Evolutionary conservation across 2,797 vertebrate genomes (phyloP), one percentile per base, ranked within the genome.

Genomic region (Furcifer pardalis): DNA sequence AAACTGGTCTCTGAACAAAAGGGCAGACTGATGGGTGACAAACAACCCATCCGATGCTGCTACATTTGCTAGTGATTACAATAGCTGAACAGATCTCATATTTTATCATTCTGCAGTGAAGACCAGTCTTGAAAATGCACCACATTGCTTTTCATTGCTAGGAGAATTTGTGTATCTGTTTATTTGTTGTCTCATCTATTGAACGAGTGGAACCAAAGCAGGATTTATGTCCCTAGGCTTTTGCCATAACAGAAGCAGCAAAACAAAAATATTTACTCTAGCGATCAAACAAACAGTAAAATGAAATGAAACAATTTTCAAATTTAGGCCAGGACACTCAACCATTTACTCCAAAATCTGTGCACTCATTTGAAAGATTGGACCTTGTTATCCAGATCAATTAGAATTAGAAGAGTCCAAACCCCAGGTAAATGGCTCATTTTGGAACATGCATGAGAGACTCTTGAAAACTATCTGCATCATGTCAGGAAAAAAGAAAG

Each of bases 361-460:
- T 72, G 35, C 3, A 35, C 13, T 77, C 23, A n/a, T 82, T 82
- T 77, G 65, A 27, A 19, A 52, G n/a, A 32, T 9, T 66, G 62
- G 5, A 49, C 56, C 40, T 37, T 27, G 9, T 69, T 60, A 49
- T 71, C 9, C 15, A 32, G 72, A 78, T 82, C 74, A 73, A 44
- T 42, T 27, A 59, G 30, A 68, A 8, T 37, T 21, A 79, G 7
- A 65, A 68, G 46, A 77, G 52, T 71, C 46, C 52, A 78, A 13
- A 1, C n/a, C 7, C n/a, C 15, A 75, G 77, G 35, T 80, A 68
- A 83, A 83, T 85, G 77, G 3, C 44, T 32, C 27, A 78, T 78
- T 86, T 72, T 69, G 40, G 7, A 46, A 32, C 77, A 76, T 4
- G 23, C 8, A 77, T 3, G 30, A 59, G 35, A 44, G 19, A 25